Evolutionary conservation across 2,797 vertebrate species (phyloP).

Genomic region (Anguilla megastoma): DNA sequence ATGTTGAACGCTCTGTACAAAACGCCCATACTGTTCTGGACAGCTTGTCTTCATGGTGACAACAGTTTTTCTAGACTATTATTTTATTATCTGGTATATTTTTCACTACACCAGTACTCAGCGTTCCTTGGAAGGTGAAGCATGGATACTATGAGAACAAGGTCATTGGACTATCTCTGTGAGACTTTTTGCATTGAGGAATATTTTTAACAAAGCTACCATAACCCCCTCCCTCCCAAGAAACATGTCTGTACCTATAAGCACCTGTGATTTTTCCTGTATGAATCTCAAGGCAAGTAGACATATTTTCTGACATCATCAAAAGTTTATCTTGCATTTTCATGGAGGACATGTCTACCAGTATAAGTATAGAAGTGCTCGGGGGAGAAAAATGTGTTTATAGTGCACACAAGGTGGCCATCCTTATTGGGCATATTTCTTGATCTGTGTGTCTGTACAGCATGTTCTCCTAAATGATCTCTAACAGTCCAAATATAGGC

Average conservation of each 20-base stretch:
- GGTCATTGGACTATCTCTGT: background rate
- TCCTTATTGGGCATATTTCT: background rate
- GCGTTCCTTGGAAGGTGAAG: background rate
- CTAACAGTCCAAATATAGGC: background rate
- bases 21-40: conserved; percentile 1
- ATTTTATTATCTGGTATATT: background rate
- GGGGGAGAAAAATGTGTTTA: background rate
- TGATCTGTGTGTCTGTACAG: background rate
- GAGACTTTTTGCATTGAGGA: background rate
- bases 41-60: background rate
- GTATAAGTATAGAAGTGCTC: background rate
- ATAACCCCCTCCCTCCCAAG: background rate
- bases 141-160: background rate
- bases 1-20: conserved; percentile 20
- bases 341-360: background rate
- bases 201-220: background rate
- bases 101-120: background rate
- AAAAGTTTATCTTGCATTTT: background rate
- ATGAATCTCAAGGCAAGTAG: background rate
- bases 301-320: background rate
- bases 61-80: background rate
- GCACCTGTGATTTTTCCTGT: background rate
- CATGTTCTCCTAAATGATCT: background rate
- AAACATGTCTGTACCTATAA: background rate
- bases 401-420: background rate